Conservation (phyloP, 1,140 invertebrate species). For the Dolichoris vasculosae region DNA sequence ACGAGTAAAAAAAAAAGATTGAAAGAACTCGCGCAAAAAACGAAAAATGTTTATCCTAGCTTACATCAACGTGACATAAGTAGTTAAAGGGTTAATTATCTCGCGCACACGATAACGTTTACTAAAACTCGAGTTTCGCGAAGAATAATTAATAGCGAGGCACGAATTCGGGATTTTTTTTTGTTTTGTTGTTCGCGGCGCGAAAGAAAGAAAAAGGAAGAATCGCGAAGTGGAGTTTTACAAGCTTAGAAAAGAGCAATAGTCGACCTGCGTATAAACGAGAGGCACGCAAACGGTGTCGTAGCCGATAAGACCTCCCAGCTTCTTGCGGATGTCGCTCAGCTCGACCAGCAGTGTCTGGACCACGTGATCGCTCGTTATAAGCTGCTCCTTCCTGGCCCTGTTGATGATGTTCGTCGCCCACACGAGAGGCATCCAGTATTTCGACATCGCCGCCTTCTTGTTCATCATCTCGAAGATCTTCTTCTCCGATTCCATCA, state of each 20-base stretch:
- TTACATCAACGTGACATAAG: neutral
- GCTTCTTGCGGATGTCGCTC: conserved; percentile 85
- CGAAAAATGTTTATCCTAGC: neutral
- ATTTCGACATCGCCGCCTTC: conserved; percentile 92
- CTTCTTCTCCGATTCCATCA: conserved; percentile 92
- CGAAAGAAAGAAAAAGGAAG: neutral
- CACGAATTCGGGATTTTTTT: neutral
- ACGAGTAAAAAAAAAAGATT: neutral
- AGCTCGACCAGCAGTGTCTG: conserved; percentile 88
- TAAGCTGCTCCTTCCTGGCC: conserved; percentile 86
- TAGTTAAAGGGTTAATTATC: neutral
- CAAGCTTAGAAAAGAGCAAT: conserved; percentile 12
- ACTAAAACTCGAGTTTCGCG: neutral
- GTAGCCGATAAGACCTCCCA: conserved; percentile 90
- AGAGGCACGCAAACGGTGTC: conserved; percentile 98
- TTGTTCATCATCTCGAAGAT: conserved; percentile 92
- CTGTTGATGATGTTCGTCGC: conserved; percentile 92
- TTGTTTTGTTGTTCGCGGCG: neutral
- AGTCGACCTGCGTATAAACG: conserved; percentile 94
- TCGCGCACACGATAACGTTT: neutral
- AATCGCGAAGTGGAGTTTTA: conserved; percentile 4
- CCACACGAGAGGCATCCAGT: conserved; percentile 95
- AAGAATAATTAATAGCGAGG: neutral
- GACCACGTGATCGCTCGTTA: conserved; percentile 89
- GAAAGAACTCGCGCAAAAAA: neutral